Percentiles rank a stretch among this genome's conserved stretches.
Evolutionary conservation across 2,888 invertebrate genomes (phyloP).

Genomic region (Steromphala cineraria): DNA sequence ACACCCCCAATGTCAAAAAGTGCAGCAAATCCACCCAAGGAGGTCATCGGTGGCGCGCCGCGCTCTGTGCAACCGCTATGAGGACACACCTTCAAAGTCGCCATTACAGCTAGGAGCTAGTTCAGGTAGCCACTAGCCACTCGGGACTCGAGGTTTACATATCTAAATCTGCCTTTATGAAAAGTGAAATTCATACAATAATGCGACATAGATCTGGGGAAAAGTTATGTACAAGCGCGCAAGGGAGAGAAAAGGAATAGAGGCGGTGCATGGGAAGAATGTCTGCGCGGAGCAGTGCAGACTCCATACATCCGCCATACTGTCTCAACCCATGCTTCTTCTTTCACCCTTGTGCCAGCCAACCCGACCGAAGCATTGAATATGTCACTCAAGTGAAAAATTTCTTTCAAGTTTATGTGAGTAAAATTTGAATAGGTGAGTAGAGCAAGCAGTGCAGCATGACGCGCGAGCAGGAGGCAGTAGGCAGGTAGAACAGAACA

Average conservation of each 20-base stretch:
- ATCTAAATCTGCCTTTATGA: background rate
- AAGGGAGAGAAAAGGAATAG: background rate
- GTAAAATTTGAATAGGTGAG: conserved; percentile 13
- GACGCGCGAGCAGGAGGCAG: background rate
- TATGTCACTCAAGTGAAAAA: conserved; percentile 16
- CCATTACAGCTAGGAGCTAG: background rate
- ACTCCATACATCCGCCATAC: background rate
- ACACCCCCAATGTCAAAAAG: conserved; percentile 1
- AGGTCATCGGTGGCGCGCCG: background rate
- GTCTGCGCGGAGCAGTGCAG: no score
- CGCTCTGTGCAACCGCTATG: background rate
- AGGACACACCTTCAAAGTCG: background rate
- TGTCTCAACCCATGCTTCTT: background rate
- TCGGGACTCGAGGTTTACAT: background rate
- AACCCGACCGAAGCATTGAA: background rate
- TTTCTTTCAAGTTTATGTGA: conserved; percentile 16
- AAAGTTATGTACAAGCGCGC: background rate
- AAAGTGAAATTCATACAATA: conserved; percentile 1
- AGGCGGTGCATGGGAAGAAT: background rate
- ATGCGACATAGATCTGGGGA: background rate
- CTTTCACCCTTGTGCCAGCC: background rate
- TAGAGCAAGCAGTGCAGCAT: background rate
- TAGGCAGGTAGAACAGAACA: background rate
- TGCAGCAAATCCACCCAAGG: conserved; percentile 6
- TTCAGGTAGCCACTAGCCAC: conserved; percentile 6